These are phyloP conservation scores for Podarcis muralis DNA, from an alignment of 2,113 vertebrate genomes.

Conservation along the genomic window DNA sequence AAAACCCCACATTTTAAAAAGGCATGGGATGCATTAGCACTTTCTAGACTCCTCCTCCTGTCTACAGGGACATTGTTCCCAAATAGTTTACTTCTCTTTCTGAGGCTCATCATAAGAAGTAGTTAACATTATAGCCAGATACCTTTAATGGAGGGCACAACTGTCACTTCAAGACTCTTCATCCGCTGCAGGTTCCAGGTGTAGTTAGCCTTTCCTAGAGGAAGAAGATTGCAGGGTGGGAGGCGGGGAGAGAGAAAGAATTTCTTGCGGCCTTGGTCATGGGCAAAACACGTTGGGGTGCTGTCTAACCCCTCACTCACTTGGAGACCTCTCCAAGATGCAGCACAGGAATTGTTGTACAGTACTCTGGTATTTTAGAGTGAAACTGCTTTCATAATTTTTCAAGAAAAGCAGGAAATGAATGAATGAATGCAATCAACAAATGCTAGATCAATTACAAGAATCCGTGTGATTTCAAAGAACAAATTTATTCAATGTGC, in stretches of 20 bases:
- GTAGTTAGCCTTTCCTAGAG: slow-evolving; percentile 69
- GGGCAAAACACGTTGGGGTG: background rate
- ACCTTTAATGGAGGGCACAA: slow-evolving; percentile 79
- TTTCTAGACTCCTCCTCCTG: no score
- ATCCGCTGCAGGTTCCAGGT: slow-evolving; percentile 79
- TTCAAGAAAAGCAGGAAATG: background rate
- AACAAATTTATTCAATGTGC: no score
- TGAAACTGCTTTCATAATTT: background rate
- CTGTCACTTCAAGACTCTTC: slow-evolving; percentile 77
- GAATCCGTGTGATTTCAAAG: no score
- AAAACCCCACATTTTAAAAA: no score
- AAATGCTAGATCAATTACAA: background rate
- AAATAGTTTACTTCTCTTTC: background rate
- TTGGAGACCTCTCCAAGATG: background rate
- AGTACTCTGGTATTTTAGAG: background rate
- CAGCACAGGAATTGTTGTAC: background rate
- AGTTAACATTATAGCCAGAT: background rate
- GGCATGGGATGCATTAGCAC: no score
- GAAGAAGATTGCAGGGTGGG: background rate
- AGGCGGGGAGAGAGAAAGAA: background rate
- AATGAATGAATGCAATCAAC: background rate
- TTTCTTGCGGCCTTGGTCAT: background rate
- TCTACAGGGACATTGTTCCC: background rate
- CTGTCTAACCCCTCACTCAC: background rate
- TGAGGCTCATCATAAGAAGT: background rate